Base-by-base conservation (phyloP, 2,888 invertebrate genomes). In the Coelinius sp. region DNA sequence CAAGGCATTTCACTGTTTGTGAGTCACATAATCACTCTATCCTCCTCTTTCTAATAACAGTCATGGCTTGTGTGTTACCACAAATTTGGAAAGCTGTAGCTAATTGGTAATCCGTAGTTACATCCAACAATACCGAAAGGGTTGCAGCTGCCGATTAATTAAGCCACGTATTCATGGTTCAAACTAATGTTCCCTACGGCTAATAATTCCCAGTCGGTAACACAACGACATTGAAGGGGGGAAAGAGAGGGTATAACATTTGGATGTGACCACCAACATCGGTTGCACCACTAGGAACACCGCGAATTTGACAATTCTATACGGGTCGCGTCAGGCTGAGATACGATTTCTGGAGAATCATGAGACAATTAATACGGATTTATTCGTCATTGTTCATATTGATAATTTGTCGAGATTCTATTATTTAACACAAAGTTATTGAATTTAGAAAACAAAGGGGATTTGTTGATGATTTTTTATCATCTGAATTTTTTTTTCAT, bases 121-220 rank as follows among this genome's bases (percentile, higher is more conserved):
- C 77, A 77, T 70, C 63, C 75, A 76, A 73, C 75, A 63, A 63
- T 41, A 41, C 38, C 38, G 76, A 56, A 68, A 76, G 78, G 73
- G 73, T 7, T 41, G 41, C 75, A 77, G 72, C 75, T 75, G 77
- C 76, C 77, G 75, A 79, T 81, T 81, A 80, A 80, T 79, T 80
- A 78, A 80, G 76, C 78, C 75, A 73, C 71, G 78, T 80, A 78
- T 79, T 77, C 77, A 78, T 74, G 75, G 71, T 70, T 77, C 77
- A 78, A 78, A 77, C 78, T 80, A 79, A 81, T 79, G 80, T 73
- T 73, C 75, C 22, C 63, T 41, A 41, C 73, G 73, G 75, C 76
- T 77, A 78, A 80, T 80, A 80, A 78, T 77, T 80, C 70, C 73
- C 71, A 73, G 73, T 74, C 71, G 24, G 17, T 46, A 62, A 49